phyloP scores from a whole-genome alignment of 53 echinoderm and acorn worm genomes.

The Antedon mediterranea region DNA sequence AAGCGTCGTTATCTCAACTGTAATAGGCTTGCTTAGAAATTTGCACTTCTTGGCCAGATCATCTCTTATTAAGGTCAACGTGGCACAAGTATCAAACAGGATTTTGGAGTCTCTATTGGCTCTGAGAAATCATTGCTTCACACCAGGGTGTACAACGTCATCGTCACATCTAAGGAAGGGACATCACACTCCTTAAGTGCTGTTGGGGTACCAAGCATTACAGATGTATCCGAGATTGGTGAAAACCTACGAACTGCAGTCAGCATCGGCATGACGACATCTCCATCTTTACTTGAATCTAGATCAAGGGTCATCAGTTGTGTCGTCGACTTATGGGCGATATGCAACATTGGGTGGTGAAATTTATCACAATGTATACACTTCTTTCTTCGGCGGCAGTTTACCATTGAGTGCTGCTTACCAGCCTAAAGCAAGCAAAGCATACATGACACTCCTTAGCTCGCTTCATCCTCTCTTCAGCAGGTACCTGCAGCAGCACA shows the following conservation, averaged over 20 bases:
- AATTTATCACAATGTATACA: neutral
- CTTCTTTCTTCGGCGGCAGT: too few relatives aligned
- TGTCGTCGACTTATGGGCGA: neutral
- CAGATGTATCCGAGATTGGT: neutral
- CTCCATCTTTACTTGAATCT: neutral
- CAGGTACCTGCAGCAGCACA: too few relatives aligned
- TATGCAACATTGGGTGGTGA: slow-evolving; percentile 9
- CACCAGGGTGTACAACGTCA: too few relatives aligned
- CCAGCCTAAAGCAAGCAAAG: too few relatives aligned
- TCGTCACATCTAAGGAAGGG: too few relatives aligned
- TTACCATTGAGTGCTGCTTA: too few relatives aligned
- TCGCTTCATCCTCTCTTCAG: too few relatives aligned
- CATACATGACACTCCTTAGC: too few relatives aligned
- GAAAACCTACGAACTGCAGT: slow-evolving; percentile 2
- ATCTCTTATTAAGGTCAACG: slow-evolving; percentile 5
- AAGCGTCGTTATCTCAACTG: neutral
- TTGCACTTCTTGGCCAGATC: neutral
- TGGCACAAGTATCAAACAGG: slow-evolving; percentile 3
- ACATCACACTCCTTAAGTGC: neutral
- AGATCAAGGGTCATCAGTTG: neutral
- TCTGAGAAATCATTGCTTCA: too few relatives aligned
- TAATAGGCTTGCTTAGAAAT: slow-evolving; percentile 8
- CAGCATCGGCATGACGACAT: neutral
- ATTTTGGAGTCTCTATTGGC: neutral
- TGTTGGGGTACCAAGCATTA: neutral